Evolutionary conservation across 2,888 invertebrate genomes (phyloP), one percentile per base, ranked within the genome.

Genomic region (Xanthia icteritia): DNA sequence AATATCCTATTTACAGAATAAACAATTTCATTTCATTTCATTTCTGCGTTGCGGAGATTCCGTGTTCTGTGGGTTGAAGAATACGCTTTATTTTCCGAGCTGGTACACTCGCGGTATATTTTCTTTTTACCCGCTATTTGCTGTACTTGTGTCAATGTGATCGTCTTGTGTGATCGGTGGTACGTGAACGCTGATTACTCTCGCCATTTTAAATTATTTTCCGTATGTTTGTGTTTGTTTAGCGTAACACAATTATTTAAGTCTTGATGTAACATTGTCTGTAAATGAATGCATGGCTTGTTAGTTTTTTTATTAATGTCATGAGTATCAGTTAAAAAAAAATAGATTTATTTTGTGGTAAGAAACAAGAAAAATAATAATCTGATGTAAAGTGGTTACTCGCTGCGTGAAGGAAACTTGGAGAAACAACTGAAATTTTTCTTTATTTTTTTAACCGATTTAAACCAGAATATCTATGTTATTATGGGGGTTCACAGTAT

Each of bases 111-210:
- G 31, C 36, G 39, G 39, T 81, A 63, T 48, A 75, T 67, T 81
- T 66, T 67, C 39, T 63, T 63, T 56, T 20, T 17, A 5, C 20
- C 15, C 31, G 39, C 39, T 63, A 48, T 81, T 75, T 67, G 61
- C 64, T 51, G 56, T 73, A 9, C 39, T 54, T 71, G 27, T 64
- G 73, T 81, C 66, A 75, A 81, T 36, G 23, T 23, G 67, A 77
- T 68, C 60, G 61, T 31, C 45, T 61, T n/a, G 17, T 51, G 48
- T 63, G 66, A 81, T 67, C 66, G 48, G 39, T n/a, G 73, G 80
- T 20, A 74, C 39, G 76, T 63, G 56, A 67, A 67, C 31, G 31
- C 31, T 66, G 54, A 66, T 61, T 48, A 81, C 54, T 39, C 13
- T 39, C n/a, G 36, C 15, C 13, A n/a, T 36, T 64, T 51, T n/a